Conservation (phyloP, 2,888 invertebrate genomes). For the Atherix ibis region DNA sequence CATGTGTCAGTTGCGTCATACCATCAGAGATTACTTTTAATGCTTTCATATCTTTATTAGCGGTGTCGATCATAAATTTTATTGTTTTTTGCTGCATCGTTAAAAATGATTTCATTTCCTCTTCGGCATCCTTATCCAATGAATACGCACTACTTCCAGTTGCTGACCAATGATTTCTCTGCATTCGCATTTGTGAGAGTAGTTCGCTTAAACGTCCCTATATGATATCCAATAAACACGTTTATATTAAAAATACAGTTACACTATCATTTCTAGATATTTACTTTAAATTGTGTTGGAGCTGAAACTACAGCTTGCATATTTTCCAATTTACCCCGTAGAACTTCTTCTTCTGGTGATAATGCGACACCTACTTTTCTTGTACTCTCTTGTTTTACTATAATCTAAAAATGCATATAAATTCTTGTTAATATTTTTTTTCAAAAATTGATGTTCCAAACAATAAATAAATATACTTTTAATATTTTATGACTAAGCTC, state of each 20-base stretch:
- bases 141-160: constrained; percentile 55
- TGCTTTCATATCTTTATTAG: constrained; percentile 63
- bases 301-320: constrained; percentile 76
- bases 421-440: neutral
- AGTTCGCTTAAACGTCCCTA: constrained; percentile 82
- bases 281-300: constrained; percentile 80
- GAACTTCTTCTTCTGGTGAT: constrained; percentile 77
- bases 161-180: constrained; percentile 42
- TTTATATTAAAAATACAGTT: neutral
- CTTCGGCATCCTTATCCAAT: constrained; percentile 57
- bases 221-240: constrained; percentile 6
- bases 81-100: constrained; percentile 80
- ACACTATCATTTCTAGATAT: constrained; percentile 1
- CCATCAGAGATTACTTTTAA: constrained; percentile 66
- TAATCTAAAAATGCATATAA: constrained; percentile 40
- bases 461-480: constrained; percentile 37
- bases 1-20: constrained; percentile 46
- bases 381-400: constrained; percentile 73
- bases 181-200: constrained; percentile 69
- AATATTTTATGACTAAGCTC: constrained; percentile 71
- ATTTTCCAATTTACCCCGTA: constrained; percentile 74
- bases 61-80: constrained; percentile 66
- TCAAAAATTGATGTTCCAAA: neutral
- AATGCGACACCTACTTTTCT: constrained; percentile 78
- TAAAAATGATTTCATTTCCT: constrained; percentile 61